Percentiles rank a stretch among this genome's conserved stretches.
These are phyloP conservation scores for Plagodis pulveraria DNA, from an alignment of 2,888 invertebrate species.

Conservation along the genomic window DNA sequence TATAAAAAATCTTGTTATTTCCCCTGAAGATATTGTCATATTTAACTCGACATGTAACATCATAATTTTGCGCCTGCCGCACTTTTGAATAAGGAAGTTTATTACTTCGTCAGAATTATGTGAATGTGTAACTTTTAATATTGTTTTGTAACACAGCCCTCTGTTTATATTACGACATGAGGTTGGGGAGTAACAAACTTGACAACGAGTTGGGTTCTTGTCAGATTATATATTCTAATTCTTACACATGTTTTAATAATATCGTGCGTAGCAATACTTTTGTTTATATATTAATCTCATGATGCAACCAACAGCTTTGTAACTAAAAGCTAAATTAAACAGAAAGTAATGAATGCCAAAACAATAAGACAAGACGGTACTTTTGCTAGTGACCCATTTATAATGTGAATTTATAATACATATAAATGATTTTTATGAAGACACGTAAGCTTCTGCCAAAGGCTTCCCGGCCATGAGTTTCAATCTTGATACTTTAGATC, in stretches of 20 bases:
- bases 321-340: too few relatives aligned
- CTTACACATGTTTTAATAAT: not conserved
- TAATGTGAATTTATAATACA: too few relatives aligned
- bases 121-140: slow-evolving; percentile 41
- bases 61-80: not conserved
- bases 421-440: not conserved
- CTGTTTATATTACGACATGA: slow-evolving; percentile 32
- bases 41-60: not conserved
- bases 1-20: too few relatives aligned
- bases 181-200: slow-evolving; percentile 20
- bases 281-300: not conserved
- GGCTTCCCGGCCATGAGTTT: slow-evolving; percentile 27
- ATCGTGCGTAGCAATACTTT: not conserved
- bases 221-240: not conserved
- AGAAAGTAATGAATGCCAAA: too few relatives aligned
- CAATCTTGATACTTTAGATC: slow-evolving; percentile 32
- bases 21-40: too few relatives aligned
- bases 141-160: slow-evolving; percentile 32
- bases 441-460: slow-evolving; percentile 26
- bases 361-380: too few relatives aligned
- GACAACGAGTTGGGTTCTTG: slow-evolving; percentile 6
- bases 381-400: too few relatives aligned
- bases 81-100: slow-evolving; percentile 2
- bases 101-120: slow-evolving; percentile 26
- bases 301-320: not conserved